Conservation (phyloP, 2,797 vertebrate genomes). For the Onychomys leucogaster region DNA sequence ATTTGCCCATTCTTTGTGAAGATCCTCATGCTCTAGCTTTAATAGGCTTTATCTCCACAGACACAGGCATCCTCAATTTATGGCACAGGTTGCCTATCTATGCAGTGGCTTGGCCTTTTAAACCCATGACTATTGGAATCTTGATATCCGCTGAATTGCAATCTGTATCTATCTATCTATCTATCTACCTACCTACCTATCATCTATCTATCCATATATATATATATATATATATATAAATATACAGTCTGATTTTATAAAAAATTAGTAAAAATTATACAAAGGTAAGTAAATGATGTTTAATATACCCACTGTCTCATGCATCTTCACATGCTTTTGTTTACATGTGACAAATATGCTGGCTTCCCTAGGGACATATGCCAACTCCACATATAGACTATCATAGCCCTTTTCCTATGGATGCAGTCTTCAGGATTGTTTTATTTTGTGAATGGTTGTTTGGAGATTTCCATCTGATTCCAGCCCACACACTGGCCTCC, state of each 20-base stretch:
- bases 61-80: not conserved
- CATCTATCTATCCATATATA: no score
- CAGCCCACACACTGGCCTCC: not conserved
- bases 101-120: not conserved
- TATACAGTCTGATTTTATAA: slow-evolving; percentile 19
- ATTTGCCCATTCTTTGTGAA: not conserved
- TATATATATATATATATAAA: no score
- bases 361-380: slow-evolving; percentile 2
- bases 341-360: not conserved
- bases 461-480: slow-evolving; percentile 15
- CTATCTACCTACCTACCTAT: not conserved
- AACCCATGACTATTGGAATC: not conserved
- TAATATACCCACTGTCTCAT: not conserved
- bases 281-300: slow-evolving; percentile 2
- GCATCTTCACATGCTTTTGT: not conserved
- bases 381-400: not conserved
- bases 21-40: not conserved
- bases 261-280: not conserved
- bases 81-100: not conserved
- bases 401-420: not conserved
- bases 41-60: not conserved
- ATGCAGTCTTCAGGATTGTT: not conserved
- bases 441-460: slow-evolving; percentile 53
- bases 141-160: not conserved
- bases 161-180: not conserved